A percentile compares a stretch with the other conserved stretches of the same genome.
Conservation (phyloP, 2,113 vertebrate genomes). For the Sinocyclocheilus grahami region DNA sequence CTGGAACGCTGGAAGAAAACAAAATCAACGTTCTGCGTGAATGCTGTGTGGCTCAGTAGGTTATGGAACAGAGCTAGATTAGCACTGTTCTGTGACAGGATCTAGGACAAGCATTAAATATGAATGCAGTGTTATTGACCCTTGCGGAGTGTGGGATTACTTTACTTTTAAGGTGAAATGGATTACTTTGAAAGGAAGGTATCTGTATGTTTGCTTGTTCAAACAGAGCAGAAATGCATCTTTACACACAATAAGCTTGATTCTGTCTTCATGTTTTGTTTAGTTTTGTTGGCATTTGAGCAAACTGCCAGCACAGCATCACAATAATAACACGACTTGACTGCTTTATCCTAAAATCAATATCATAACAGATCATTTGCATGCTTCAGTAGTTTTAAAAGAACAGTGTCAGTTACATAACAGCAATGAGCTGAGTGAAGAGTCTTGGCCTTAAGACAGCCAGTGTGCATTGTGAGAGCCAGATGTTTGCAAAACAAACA, state of each 20-base stretch:
- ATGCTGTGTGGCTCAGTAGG: neutral
- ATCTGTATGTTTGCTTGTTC: neutral
- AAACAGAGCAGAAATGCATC: neutral
- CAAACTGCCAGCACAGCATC: neutral
- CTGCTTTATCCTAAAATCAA: neutral
- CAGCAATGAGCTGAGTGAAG: neutral
- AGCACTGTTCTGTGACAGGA: neutral
- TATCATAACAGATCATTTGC: neutral
- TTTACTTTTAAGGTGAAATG: neutral
- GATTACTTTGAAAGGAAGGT: neutral
- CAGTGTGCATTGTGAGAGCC: neutral
- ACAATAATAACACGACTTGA: neutral
- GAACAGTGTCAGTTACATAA: neutral
- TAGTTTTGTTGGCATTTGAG: neutral
- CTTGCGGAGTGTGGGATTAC: neutral
- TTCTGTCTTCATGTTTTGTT: neutral
- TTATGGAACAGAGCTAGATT: neutral
- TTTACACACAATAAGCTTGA: neutral
- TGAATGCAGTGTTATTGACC: neutral
- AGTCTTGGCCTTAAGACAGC: neutral
- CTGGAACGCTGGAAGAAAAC: too few relatives aligned
- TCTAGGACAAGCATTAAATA: slow-evolving; percentile 2
- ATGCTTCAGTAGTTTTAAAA: neutral
- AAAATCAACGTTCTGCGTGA: too few relatives aligned
- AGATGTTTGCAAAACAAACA: slow-evolving; percentile 14